Evolutionary conservation across 92 coral and sea anemone genomes (phyloP), one percentile per base, ranked within the genome.

Genomic region (Isaurus tuberculatus): DNA sequence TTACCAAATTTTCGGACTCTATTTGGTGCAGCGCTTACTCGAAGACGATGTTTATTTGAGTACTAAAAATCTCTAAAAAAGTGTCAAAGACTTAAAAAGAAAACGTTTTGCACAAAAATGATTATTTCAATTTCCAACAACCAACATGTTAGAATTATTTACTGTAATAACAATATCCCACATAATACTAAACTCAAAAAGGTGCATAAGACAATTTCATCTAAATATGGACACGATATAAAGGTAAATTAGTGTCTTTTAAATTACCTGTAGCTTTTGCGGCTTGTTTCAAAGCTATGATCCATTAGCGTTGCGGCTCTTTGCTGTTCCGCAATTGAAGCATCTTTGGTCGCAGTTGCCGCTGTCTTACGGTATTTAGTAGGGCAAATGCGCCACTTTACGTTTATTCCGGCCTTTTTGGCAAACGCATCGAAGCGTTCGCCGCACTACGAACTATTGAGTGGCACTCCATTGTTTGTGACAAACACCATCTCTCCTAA

Each of bases 381-480:
- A 40, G 73, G 73, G 23, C 48, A 67, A 33, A 67, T 67, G 37
- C 73, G 46, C 73, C 73, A 67, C 19, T 19, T 40, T 67, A 67
- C 73, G 5, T 67, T 13, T 19, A 67, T 67, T n/a, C 73, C 73
- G 37, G 73, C 73, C 73, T 67, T 67, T 40, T 67, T 67, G 19
- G 73, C 43, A 40, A 32, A 67, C 1, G 44, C n/a, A 67, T 67
- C 73, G 2, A 67, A 33, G 19, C 73, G 73, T 67, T 67, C 46
- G n/a, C 73, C 73, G 16, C 73, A 67, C 22, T 67, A 44, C 8
- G 73, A 33, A 67, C 48, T 67, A 33, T 34, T 31, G 43, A 33
- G 44, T 67, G 72, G 72, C 72, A 33, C 43, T 67, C 72, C 72
- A 67, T 20, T 33, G 43, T 67, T 67, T 22, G 72, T 15, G 8